A percentile compares a stretch with the other conserved stretches of the same genome.
These are phyloP conservation scores for Pyralis farinalis DNA, from an alignment of 2,888 invertebrate species.

Conservation along the genomic window DNA sequence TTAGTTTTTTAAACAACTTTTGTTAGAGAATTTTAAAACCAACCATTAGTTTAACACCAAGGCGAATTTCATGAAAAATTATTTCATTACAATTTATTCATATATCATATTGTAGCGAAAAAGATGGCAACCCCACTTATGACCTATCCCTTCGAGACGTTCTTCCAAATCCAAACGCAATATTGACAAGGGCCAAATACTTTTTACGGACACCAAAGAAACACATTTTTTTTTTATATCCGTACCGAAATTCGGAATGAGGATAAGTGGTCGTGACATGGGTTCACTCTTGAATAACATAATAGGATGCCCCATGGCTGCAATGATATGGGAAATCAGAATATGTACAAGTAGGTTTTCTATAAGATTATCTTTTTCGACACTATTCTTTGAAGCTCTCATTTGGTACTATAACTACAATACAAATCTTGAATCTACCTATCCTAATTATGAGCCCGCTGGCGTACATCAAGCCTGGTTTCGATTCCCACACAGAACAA, in stretches of 20 bases:
- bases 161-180: slow-evolving; percentile 2
- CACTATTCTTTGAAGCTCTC: too few relatives aligned
- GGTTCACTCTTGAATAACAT: slow-evolving; percentile 6
- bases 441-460: too few relatives aligned
- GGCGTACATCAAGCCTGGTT: too few relatives aligned
- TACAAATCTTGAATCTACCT: too few relatives aligned
- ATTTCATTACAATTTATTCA: too few relatives aligned
- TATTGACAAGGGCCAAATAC: slow-evolving; percentile 3
- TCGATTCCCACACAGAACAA: too few relatives aligned
- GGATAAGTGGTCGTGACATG: slow-evolving; percentile 8
- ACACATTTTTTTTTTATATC: background rate
- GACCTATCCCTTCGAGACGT: background rate
- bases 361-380: background rate
- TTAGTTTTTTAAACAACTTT: too few relatives aligned
- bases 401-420: too few relatives aligned
- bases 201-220: slow-evolving; percentile 1
- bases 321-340: background rate
- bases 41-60: too few relatives aligned
- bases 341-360: background rate
- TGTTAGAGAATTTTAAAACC: too few relatives aligned
- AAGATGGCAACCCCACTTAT: slow-evolving; percentile 5
- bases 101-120: too few relatives aligned
- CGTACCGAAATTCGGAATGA: slow-evolving; percentile 2
- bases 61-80: too few relatives aligned
- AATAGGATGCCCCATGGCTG: background rate